Evolutionary conservation across 1,140 invertebrate genomes (phyloP).

Genomic region (Drosophila setifemur): DNA sequence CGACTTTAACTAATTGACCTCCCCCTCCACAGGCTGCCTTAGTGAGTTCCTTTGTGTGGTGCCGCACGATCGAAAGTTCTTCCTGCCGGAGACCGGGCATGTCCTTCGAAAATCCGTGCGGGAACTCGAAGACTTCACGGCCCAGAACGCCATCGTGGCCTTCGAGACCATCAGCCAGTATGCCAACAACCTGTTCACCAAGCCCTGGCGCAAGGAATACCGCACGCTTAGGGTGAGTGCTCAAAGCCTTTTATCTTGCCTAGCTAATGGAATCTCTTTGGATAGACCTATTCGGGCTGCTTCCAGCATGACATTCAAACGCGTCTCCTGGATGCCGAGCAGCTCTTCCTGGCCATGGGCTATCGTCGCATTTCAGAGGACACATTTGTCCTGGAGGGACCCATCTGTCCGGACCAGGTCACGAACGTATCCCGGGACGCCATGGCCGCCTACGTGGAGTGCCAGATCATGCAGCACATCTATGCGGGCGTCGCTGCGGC

Average conservation of each 20-base stretch:
- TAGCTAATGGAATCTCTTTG: background rate
- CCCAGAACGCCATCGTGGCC: constrained; percentile 89
- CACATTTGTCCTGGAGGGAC: constrained; percentile 86
- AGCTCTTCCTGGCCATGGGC: constrained; percentile 91
- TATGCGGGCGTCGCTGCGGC: constrained; percentile 67
- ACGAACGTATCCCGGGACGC: constrained; percentile 91
- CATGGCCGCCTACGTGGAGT: constrained; percentile 94
- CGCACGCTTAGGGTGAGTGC: constrained; percentile 87
- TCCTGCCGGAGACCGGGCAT: constrained; percentile 87
- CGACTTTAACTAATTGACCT: background rate
- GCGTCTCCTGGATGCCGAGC: constrained; percentile 89
- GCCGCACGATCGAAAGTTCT: constrained; percentile 91
- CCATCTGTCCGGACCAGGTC: constrained; percentile 91
- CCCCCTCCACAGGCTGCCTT: constrained; percentile 85
- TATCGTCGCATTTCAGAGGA: constrained; percentile 85
- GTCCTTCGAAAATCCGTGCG: constrained; percentile 89
- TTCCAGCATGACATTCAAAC: constrained; percentile 93
- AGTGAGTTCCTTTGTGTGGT: constrained; percentile 90
- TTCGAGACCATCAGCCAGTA: constrained; percentile 93
- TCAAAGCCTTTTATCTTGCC: background rate
- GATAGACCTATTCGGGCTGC: constrained; percentile 92
- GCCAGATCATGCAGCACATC: constrained; percentile 88
- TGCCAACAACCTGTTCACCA: constrained; percentile 91
- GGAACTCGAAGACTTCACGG: constrained; percentile 88
- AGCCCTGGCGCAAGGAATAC: constrained; percentile 95